Conservation (phyloP, 2,888 invertebrate genomes). For the Ptychoptera contaminata region DNA sequence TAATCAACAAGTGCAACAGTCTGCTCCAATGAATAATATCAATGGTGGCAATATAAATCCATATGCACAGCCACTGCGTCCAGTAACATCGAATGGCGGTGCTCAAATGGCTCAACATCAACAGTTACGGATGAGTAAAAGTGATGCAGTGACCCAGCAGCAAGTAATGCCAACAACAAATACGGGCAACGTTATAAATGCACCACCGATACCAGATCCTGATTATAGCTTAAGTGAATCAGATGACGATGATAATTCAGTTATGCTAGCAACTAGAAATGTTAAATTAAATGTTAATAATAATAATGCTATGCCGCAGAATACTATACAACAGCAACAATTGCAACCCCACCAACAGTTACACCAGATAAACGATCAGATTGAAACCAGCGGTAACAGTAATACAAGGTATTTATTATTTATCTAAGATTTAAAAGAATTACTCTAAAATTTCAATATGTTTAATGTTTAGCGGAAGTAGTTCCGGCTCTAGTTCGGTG, state of each 20-base stretch:
- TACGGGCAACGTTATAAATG: conserved; percentile 16
- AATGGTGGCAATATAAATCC: background rate
- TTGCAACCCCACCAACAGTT: conserved; percentile 21
- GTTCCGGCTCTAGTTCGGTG: conserved; percentile 57
- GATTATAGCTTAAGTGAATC: conserved; percentile 83
- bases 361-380: conserved; percentile 18
- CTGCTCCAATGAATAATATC: conserved; percentile 2
- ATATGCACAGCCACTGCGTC: conserved; percentile 3
- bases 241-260: conserved; percentile 50
- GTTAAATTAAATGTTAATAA: conserved; percentile 38
- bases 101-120: conserved; percentile 10
- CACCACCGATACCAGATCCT: conserved; percentile 79
- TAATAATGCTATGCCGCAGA: conserved; percentile 23
- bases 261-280: conserved; percentile 29
- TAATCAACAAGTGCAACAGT: conserved; percentile 7
- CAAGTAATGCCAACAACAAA: conserved; percentile 12
- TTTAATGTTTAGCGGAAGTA: conserved; percentile 64
- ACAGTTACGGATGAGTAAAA: background rate
- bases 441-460: too few relatives aligned
- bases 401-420: conserved; percentile 46
- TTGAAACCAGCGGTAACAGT: conserved; percentile 60
- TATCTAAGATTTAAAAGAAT: too few relatives aligned
- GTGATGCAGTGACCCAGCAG: conserved; percentile 1
- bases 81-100: conserved; percentile 8
- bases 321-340: conserved; percentile 16